Evolutionary conservation across 2,888 invertebrate species (phyloP).

Genomic region (Pogonocherus hispidulus): DNA sequence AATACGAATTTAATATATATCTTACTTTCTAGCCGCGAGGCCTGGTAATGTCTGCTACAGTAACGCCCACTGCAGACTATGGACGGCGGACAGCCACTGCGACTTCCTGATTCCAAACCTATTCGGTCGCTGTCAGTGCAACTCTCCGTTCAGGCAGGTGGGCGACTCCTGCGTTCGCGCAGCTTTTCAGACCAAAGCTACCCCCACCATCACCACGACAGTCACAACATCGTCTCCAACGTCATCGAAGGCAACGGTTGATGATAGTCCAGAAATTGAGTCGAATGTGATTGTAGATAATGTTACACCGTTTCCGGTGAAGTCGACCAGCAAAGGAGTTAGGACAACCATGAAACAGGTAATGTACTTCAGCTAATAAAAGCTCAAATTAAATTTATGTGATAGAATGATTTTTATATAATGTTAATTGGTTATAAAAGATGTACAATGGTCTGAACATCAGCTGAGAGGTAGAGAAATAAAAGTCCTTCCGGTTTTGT

Average conservation of each 20-base stretch:
- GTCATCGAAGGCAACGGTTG: neutral
- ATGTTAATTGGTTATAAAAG: no score
- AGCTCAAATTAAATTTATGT: no score
- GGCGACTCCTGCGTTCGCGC: slow-evolving; percentile 76
- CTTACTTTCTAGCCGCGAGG: slow-evolving; percentile 79
- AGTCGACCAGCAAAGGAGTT: slow-evolving; percentile 21
- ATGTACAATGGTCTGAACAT: no score
- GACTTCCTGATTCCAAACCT: slow-evolving; percentile 91
- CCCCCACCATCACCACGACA: slow-evolving; percentile 37
- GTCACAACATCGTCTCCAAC: slow-evolving; percentile 10
- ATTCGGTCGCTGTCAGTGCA: slow-evolving; percentile 90
- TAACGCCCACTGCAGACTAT: slow-evolving; percentile 89
- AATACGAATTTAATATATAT: no score
- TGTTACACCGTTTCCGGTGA: neutral
- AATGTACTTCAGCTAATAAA: no score
- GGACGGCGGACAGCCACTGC: slow-evolving; percentile 87
- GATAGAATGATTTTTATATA: neutral
- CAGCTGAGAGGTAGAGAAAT: no score
- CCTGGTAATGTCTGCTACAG: slow-evolving; percentile 91
- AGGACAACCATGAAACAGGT: slow-evolving; percentile 15
- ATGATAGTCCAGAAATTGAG: slow-evolving; percentile 42
- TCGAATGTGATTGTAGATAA: slow-evolving; percentile 42
- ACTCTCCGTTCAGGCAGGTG: slow-evolving; percentile 75
- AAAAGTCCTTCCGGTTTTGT: no score
- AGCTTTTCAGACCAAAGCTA: slow-evolving; percentile 64